phyloP scores from a whole-genome alignment of 2,113 vertebrate genomes.

The Entomyzon cyanotis region DNA sequence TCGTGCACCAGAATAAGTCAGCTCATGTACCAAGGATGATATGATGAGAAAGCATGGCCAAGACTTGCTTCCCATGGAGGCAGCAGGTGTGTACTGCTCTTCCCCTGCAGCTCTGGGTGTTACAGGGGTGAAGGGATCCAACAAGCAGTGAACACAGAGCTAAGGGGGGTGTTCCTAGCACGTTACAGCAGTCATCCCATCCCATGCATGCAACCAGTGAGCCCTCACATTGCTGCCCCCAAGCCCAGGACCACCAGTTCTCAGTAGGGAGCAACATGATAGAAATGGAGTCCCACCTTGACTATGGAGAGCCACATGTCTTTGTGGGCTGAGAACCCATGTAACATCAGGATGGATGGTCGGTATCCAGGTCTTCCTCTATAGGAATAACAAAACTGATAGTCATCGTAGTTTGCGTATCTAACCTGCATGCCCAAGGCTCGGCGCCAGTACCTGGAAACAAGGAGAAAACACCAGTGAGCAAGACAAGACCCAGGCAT shows the following conservation, averaged over 20 bases:
- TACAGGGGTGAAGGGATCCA: neutral
- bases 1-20: neutral
- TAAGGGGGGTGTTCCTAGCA: neutral
- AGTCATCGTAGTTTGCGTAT: slow-evolving; percentile 75
- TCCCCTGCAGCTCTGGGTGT: neutral
- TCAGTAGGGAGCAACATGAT: neutral
- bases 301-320: slow-evolving; percentile 91
- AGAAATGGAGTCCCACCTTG: slow-evolving; percentile 79
- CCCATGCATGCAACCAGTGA: rapidly evolving
- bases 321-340: slow-evolving; percentile 91
- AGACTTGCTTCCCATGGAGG: neutral
- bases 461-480: neutral
- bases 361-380: slow-evolving; percentile 81
- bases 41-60: neutral
- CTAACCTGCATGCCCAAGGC: slow-evolving; percentile 84
- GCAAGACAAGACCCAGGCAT: neutral
- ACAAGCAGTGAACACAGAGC: neutral
- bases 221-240: rapidly evolving
- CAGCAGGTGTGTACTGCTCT: neutral
- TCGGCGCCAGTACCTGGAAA: slow-evolving; percentile 84
- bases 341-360: slow-evolving; percentile 89
- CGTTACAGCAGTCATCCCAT: neutral
- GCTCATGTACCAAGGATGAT: neutral
- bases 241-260: neutral
- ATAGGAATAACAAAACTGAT: slow-evolving; percentile 89